phyloP scores from a whole-genome alignment of 2,888 invertebrate genomes.

The Nowickia ferox region DNA sequence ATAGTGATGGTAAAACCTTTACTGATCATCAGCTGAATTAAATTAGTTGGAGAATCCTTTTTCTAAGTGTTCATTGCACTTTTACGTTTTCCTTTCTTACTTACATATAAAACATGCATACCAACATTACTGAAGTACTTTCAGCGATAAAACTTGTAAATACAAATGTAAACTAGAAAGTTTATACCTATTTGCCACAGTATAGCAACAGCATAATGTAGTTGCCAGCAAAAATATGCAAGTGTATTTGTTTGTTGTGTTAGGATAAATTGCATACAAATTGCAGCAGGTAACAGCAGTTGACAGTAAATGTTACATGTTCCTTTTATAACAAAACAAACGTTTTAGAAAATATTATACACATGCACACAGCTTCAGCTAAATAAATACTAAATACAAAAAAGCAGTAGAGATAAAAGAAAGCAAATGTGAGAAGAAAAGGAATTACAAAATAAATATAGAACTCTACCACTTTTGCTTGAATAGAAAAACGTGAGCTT shows the following conservation, averaged over 20 bases:
- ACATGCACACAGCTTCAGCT: conserved; percentile 33
- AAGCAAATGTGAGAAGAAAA: conserved; percentile 20
- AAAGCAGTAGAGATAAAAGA: conserved; percentile 1
- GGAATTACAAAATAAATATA: conserved; percentile 20
- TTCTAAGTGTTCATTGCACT: too few species aligned
- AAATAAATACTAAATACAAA: conserved; percentile 45
- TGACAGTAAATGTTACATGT: conserved; percentile 71
- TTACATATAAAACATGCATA: not conserved
- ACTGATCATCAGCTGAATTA: too few species aligned
- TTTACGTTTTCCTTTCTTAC: too few species aligned
- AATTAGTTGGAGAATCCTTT: too few species aligned
- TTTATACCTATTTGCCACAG: conserved; percentile 11
- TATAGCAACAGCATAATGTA: conserved; percentile 27
- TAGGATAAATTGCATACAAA: conserved; percentile 74
- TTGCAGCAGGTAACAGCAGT: conserved; percentile 74
- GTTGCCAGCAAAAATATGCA: conserved; percentile 7
- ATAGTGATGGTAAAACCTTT: too few species aligned
- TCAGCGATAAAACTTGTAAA: conserved; percentile 24
- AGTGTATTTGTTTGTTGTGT: conserved; percentile 46
- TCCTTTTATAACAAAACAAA: conserved; percentile 36
- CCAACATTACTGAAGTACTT: conserved; percentile 62
- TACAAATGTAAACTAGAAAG: conserved; percentile 15
- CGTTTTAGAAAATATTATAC: conserved; percentile 19
- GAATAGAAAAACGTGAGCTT: conserved; percentile 58
- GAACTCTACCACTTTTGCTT: conserved; percentile 32